These are phyloP conservation scores for Mormyrops boulengeri DNA, from an alignment of 2,797 vertebrate genomes.

Conservation along the genomic window DNA sequence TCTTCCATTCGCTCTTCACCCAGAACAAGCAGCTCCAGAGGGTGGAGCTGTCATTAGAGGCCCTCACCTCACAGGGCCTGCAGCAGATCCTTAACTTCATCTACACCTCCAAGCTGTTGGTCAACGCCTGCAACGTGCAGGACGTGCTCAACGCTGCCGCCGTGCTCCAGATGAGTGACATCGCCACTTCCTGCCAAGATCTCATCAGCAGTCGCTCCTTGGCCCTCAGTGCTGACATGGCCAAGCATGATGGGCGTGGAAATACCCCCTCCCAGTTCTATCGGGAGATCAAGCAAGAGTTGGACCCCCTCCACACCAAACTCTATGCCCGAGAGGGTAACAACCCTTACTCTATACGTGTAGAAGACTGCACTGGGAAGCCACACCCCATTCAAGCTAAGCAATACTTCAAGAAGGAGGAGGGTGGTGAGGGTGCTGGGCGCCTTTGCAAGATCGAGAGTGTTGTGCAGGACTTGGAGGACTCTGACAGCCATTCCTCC, in stretches of 20 bases:
- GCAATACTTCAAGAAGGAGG: slow-evolving; percentile 81
- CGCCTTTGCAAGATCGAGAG: slow-evolving; percentile 75
- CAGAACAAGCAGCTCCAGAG: slow-evolving; percentile 92
- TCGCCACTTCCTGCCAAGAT: slow-evolving; percentile 86
- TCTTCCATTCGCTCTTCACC: slow-evolving; percentile 95
- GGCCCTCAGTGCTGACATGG: slow-evolving; percentile 64
- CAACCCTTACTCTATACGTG: slow-evolving; percentile 74
- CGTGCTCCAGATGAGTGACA: slow-evolving; percentile 90
- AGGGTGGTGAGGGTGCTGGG: slow-evolving; percentile 44
- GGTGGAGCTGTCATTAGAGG: slow-evolving; percentile 88
- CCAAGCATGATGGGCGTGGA: slow-evolving; percentile 57
- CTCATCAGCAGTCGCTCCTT: slow-evolving; percentile 82
- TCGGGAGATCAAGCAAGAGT: slow-evolving; percentile 87
- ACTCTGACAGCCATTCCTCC: slow-evolving; percentile 60
- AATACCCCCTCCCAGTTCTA: slow-evolving; percentile 64
- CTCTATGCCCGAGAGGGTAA: slow-evolving; percentile 78
- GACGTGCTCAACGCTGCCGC: slow-evolving; percentile 89
- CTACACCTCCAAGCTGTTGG: slow-evolving; percentile 93
- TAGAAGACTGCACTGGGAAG: slow-evolving; percentile 65
- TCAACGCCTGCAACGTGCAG: slow-evolving; percentile 82
- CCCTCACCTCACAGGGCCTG: slow-evolving; percentile 82
- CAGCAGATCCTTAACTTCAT: slow-evolving; percentile 99
- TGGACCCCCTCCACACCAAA: slow-evolving; percentile 66
- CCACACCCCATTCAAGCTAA: slow-evolving; percentile 52
- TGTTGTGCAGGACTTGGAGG: slow-evolving; percentile 58